Evolutionary conservation across 1,140 invertebrate genomes (phyloP), one percentile per base, ranked within the genome.

Genomic region (Zaprionus camerounensis): DNA sequence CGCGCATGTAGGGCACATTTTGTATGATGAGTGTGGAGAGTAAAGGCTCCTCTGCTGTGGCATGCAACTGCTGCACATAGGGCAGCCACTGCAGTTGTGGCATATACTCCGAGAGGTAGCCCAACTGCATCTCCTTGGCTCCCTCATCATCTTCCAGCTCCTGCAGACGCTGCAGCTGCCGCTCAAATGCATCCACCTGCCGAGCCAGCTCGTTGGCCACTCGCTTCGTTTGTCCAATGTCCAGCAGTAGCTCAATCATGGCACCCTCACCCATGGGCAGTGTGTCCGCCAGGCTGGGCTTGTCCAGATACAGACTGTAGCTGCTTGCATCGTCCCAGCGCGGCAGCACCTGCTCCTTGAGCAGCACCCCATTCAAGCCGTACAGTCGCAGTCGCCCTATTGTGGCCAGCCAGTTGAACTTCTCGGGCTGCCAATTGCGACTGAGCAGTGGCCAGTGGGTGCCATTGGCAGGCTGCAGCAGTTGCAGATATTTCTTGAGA

Each of bases 121-220:
- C 79, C 34, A 92, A 36, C 7, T 91, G 82, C 82, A 91, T 91
- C 55, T 92, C 91, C 41, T 80, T 86, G 5, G 88, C 55, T 0
- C 91, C 91, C 53, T 92, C 84, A 4, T 91, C 85, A 26, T 92
- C 91, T 56, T 92, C 91, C 26, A 92, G 51, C 9, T 91, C 82
- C 15, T 92, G 91, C 34, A 92, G 56, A 4, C 88, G 88, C 13
- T 92, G 91, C 64, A 92, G 7, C 38, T 86, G 82, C 13, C 70
- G 68, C 31, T 92, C 87, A 28, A 92, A 92, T 2, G 51, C 58
- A 36, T 84, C 71, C 22, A 92, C 82, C n/a, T 81, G 72, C 0
- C 91, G 84, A 0, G 91, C 87, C 24, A 92, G 38, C 24, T 80
- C 80, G 24, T 92, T 92, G 11, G 91, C 91, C 58, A 78, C 80